Conservation (phyloP, 2,113 vertebrate species). For the Mesocricetus auratus region DNA sequence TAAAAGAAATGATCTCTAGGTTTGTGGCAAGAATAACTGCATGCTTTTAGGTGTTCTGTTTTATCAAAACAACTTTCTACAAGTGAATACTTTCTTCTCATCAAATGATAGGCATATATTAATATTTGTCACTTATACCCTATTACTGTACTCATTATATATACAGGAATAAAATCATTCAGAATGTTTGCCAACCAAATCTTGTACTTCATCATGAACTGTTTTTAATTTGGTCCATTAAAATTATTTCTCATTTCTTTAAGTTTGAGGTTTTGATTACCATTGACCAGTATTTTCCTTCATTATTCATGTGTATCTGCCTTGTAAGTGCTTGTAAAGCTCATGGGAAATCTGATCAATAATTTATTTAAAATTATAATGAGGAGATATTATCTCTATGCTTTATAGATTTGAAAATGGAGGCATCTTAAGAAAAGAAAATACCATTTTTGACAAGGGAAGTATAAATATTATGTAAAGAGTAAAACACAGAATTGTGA, state of each 20-base stretch:
- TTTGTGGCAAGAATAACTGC: neutral
- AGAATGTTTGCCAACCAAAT: neutral
- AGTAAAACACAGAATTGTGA: neutral
- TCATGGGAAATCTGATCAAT: neutral
- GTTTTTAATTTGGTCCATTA: neutral
- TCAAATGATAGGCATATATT: neutral
- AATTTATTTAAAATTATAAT: conserved; percentile 40
- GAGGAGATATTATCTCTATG: neutral
- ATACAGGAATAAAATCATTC: neutral
- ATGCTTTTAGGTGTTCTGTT: neutral
- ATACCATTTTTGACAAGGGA: neutral
- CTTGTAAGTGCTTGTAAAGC: neutral
- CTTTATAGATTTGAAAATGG: neutral
- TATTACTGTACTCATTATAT: neutral
- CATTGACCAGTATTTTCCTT: neutral
- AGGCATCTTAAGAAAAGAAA: neutral
- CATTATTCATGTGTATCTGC: neutral
- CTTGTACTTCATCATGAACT: neutral
- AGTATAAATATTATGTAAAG: neutral
- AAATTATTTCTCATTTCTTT: neutral
- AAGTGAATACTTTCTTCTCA: neutral
- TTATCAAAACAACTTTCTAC: neutral
- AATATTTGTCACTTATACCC: neutral
- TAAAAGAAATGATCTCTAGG: neutral
- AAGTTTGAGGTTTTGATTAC: neutral